These are phyloP conservation scores for Chlorocebus sabaeus DNA, from an alignment of 2,113 vertebrate species.

Conservation along the genomic window DNA sequence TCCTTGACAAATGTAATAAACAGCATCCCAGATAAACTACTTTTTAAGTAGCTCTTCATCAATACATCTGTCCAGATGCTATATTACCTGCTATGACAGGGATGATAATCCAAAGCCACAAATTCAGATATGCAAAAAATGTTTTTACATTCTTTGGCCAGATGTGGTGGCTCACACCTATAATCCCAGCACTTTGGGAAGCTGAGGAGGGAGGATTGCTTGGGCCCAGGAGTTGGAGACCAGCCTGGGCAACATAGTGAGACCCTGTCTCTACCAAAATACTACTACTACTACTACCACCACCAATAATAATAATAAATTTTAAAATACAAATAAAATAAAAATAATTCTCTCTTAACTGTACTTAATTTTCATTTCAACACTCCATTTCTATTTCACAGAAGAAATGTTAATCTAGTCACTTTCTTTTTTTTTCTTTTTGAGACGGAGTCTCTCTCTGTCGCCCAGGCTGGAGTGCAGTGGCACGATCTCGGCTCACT, in stretches of 20 bases:
- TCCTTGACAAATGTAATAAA: background rate
- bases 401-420: background rate
- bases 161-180: too few species aligned
- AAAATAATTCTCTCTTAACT: background rate
- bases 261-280: too few species aligned
- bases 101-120: background rate
- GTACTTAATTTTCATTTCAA: background rate
- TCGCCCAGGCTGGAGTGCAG: too few species aligned
- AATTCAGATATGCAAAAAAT: background rate
- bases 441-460: fast-evolving
- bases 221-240: too few species aligned
- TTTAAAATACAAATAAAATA: too few species aligned
- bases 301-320: too few species aligned
- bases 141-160: background rate
- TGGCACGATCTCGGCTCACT: fast-evolving
- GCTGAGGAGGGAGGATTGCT: too few species aligned
- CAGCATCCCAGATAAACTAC: background rate
- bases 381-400: background rate
- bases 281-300: too few species aligned
- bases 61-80: background rate
- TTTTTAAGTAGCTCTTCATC: background rate
- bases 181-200: too few species aligned
- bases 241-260: too few species aligned
- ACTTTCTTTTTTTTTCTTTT: background rate
- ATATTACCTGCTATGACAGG: background rate